A percentile compares a stretch with the other conserved stretches of the same genome.
Conservation (phyloP, 2,113 vertebrate genomes). For the Entelurus aequoreus region DNA sequence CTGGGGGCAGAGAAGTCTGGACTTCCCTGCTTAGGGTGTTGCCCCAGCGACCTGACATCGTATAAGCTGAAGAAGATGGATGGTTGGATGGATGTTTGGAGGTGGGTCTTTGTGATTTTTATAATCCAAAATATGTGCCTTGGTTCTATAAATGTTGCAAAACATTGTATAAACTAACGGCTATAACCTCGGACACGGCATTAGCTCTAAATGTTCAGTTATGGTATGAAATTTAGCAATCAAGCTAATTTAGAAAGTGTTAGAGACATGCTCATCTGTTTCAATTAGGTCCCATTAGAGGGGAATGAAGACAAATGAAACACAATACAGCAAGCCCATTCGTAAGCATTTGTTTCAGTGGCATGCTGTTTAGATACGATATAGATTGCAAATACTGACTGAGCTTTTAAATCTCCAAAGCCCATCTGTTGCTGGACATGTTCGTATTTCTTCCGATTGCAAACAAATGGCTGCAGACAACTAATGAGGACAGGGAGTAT, state of each 20-base stretch:
- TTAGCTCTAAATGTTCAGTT: constrained; percentile 7
- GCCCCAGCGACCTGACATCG: neutral
- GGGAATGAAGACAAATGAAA: constrained; percentile 60
- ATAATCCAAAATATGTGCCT: too few species aligned
- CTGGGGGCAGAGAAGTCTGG: too few species aligned
- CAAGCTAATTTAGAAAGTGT: constrained; percentile 35
- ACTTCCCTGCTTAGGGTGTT: too few species aligned
- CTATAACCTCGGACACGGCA: neutral
- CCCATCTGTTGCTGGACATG: neutral
- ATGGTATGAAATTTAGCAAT: constrained; percentile 28
- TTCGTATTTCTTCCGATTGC: neutral
- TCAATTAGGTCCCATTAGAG: constrained; percentile 57
- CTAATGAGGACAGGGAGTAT: constrained; percentile 1
- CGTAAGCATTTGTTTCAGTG: constrained; percentile 19
- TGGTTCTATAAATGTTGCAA: too few species aligned
- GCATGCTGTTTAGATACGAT: neutral
- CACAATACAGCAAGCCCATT: constrained; percentile 28
- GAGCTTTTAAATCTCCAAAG: neutral
- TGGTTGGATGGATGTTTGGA: too few species aligned
- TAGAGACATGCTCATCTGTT: constrained; percentile 56
- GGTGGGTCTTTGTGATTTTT: too few species aligned
- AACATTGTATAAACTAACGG: neutral
- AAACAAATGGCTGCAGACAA: neutral
- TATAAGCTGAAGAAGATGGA: too few species aligned
- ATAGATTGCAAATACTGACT: neutral